Evolutionary conservation across 2,113 vertebrate species (phyloP), one percentile per base, ranked within the genome.

Genomic region (Castor canadensis): DNA sequence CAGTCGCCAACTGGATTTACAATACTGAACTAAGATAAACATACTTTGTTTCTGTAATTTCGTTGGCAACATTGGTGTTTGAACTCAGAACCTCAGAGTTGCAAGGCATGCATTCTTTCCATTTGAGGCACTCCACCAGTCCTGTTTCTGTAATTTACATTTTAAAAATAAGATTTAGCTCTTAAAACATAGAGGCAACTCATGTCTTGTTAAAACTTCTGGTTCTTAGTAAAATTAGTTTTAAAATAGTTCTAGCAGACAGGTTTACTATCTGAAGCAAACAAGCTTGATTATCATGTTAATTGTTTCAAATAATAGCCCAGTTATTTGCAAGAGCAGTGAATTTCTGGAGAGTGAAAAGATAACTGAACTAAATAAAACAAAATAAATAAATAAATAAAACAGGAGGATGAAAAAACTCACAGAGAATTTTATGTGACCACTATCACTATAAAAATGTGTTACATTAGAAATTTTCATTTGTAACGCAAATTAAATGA

Each of bases 321-420:
- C 67, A 30, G 56, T 71, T 64, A 62, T 81, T 85, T 91, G 10
- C 20, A 87, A 84, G 22, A 89, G 32, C 77, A 77, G 81, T 85
- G 13, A 9, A 62, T 62, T 96, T 79, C 56, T 79, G 35, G 47
- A 75, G 1, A 58, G 3, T 77, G 54, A 91, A 45, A 3, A 94
- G 81, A 80, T 85, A 75, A 47, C 35, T 60, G 66, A 87, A 30
- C 67, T 22, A 92, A 89, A 19, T 82, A 54, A 95, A 95, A 82
- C 38, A 92, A 77, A 86, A 30, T 94, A 9, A 40, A 85, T n/a
- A 52, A 40, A 66, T n/a, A n/a, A n/a, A 26, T 20, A 32, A 95
- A 75, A 52, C 38, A 58, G 9, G 15, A 2, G 32, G 19, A 75
- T 62, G 8, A 69, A 87, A 43, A 81, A 81, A 89, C 4, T 30